phyloP scores from a whole-genome alignment of 2,888 invertebrate species.

The Eilema sororculum region DNA sequence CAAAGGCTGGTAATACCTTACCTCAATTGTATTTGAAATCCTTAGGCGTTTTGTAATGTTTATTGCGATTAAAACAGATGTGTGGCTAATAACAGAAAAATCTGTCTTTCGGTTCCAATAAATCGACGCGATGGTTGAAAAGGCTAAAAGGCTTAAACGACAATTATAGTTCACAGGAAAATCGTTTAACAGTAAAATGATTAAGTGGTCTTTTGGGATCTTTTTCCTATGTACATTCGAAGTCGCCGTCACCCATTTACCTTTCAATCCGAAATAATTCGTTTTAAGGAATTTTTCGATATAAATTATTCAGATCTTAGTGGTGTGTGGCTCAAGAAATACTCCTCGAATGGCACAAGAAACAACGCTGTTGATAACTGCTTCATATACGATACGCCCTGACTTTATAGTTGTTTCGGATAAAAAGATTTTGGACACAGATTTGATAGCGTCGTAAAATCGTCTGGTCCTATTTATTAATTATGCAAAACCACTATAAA shows the following conservation, averaged over 20 bases:
- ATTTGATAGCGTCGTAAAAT: too few species aligned
- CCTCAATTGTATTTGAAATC: not conserved
- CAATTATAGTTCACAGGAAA: too few species aligned
- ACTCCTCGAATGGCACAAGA: not conserved
- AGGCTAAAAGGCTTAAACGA: too few species aligned
- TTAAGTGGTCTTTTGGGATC: too few species aligned
- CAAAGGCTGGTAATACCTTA: not conserved
- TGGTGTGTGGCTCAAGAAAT: not conserved
- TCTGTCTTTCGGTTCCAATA: not conserved
- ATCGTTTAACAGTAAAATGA: too few species aligned
- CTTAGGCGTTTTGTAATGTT: not conserved
- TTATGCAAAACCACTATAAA: too few species aligned
- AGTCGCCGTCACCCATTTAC: not conserved
- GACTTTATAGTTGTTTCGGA: too few species aligned
- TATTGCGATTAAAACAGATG: not conserved
- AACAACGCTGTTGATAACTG: not conserved
- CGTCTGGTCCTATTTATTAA: too few species aligned
- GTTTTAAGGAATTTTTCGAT: too few species aligned
- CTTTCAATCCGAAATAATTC: not conserved
- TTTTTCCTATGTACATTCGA: too few species aligned
- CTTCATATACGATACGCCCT: not conserved
- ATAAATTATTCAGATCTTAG: not conserved
- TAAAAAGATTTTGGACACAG: too few species aligned
- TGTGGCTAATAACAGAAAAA: not conserved
- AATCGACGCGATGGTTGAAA: too few species aligned